Evolutionary conservation across 1,140 invertebrate genomes (phyloP).

Genomic region (Drosophila ambigua): DNA sequence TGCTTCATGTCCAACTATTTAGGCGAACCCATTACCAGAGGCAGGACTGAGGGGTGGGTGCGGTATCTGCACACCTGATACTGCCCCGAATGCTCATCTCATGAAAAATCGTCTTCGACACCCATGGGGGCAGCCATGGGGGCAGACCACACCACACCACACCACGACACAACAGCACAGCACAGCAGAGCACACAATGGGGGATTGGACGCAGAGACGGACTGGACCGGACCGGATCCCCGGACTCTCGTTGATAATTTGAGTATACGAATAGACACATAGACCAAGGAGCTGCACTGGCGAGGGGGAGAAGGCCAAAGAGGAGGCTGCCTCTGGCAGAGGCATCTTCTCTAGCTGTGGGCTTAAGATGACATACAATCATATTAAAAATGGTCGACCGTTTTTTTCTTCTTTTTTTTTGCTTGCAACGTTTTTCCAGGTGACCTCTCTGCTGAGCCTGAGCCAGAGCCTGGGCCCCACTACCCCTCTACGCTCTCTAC

Average conservation of each 20-base stretch:
- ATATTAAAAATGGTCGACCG: slow-evolving; percentile 81
- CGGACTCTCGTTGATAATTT: slow-evolving; percentile 70
- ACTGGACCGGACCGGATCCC: slow-evolving; percentile 24
- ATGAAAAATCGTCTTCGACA: slow-evolving; percentile 81
- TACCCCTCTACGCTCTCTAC: slow-evolving; percentile 13
- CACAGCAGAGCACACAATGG: slow-evolving; percentile 46
- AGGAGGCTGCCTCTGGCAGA: slow-evolving; percentile 2
- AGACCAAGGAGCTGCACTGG: slow-evolving; percentile 16
- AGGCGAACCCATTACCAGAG: slow-evolving; percentile 74
- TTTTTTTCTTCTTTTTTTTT: slow-evolving; percentile 83
- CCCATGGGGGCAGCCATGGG: slow-evolving; percentile 49
- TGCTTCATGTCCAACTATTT: slow-evolving; percentile 64
- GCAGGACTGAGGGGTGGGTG: slow-evolving; percentile 1
- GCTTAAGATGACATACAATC: slow-evolving; percentile 82
- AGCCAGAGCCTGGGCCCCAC: slow-evolving; percentile 2
- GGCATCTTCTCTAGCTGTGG: slow-evolving; percentile 31
- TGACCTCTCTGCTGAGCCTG: slow-evolving; percentile 57
- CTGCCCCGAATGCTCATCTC: slow-evolving; percentile 55
- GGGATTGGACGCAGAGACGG: not conserved
- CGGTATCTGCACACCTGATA: slow-evolving; percentile 64
- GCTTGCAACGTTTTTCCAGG: slow-evolving; percentile 67
- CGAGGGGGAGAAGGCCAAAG: no score
- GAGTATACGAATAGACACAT: slow-evolving; percentile 76
- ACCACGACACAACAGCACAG: no score
- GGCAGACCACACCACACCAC: slow-evolving; percentile 21